Percentiles rank a stretch among this genome's conserved stretches.
phyloP scores from a whole-genome alignment of 2,797 vertebrate genomes.

The Enteromius unitaeniatus region DNA sequence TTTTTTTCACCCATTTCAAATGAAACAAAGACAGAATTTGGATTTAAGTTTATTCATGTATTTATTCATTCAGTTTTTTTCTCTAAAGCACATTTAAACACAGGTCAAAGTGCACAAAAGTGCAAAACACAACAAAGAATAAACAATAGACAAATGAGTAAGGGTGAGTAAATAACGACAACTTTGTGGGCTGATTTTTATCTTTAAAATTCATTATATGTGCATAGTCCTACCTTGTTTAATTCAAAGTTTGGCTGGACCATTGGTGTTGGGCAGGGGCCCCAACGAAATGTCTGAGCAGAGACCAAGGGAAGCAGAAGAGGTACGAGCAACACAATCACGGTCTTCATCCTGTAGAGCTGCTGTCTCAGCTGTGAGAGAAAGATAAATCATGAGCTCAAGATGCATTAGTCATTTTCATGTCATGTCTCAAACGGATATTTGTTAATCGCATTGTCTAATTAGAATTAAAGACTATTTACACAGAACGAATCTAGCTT shows the following conservation, averaged over 20 bases:
- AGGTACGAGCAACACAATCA: slow-evolving; percentile 55
- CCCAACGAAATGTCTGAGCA: slow-evolving; percentile 78
- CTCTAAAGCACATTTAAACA: too few relatives aligned
- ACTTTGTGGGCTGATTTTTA: neutral
- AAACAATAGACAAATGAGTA: neutral
- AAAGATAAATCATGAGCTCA: slow-evolving; percentile 5
- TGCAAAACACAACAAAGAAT: too few relatives aligned
- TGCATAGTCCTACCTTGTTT: slow-evolving; percentile 71
- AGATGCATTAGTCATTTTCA: neutral
- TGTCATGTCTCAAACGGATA: neutral
- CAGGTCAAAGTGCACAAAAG: too few relatives aligned
- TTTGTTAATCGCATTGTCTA: neutral
- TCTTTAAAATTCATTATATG: neutral
- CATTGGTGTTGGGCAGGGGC: slow-evolving; percentile 72
- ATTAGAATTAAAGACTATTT: neutral
- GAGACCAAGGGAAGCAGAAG: slow-evolving; percentile 68
- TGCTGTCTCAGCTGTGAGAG: slow-evolving; percentile 12
- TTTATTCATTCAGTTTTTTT: too few relatives aligned
- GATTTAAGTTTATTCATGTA: too few relatives aligned
- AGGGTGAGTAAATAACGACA: neutral
- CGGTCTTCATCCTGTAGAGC: slow-evolving; percentile 36
- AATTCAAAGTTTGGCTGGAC: slow-evolving; percentile 80
- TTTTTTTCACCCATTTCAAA: neutral
- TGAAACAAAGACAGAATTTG: neutral
- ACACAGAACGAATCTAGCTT: neutral